phyloP scores from a whole-genome alignment of 2,113 vertebrate genomes.

The Eurypyga helias region DNA sequence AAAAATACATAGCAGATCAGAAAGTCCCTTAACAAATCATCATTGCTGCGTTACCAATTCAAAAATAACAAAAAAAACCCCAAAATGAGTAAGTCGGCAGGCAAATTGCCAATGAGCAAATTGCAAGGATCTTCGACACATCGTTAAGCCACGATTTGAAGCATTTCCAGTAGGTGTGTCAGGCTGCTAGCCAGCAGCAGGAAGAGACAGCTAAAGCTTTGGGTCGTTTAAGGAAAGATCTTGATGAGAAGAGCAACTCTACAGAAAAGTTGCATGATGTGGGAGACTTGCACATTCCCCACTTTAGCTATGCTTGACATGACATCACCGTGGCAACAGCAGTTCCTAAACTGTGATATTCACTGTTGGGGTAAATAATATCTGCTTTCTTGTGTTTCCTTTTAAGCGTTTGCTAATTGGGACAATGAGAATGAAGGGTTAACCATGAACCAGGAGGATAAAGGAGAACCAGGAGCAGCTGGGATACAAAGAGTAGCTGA shows the following conservation, averaged over 20 bases:
- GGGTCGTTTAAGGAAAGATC: background rate
- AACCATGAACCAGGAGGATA: background rate
- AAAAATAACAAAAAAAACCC: background rate
- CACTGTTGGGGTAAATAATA: background rate
- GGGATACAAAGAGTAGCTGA: background rate
- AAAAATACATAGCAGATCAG: background rate
- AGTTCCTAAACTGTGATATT: background rate
- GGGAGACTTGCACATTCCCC: background rate
- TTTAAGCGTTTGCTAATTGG: background rate
- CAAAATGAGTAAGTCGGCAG: background rate
- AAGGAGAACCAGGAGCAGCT: background rate
- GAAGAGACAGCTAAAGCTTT: background rate
- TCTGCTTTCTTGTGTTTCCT: background rate
- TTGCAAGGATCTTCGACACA: background rate
- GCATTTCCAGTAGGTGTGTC: background rate
- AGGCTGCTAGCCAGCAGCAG: background rate
- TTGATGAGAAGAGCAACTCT: background rate
- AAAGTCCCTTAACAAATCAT: background rate
- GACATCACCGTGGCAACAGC: background rate
- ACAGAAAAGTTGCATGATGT: background rate
- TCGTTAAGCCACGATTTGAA: background rate
- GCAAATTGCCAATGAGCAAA: background rate
- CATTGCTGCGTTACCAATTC: background rate
- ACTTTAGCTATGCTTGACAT: background rate
- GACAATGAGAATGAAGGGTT: background rate